These are phyloP conservation scores for Philhelius pedissequus DNA, from an alignment of 2,888 invertebrate species.

Conservation along the genomic window DNA sequence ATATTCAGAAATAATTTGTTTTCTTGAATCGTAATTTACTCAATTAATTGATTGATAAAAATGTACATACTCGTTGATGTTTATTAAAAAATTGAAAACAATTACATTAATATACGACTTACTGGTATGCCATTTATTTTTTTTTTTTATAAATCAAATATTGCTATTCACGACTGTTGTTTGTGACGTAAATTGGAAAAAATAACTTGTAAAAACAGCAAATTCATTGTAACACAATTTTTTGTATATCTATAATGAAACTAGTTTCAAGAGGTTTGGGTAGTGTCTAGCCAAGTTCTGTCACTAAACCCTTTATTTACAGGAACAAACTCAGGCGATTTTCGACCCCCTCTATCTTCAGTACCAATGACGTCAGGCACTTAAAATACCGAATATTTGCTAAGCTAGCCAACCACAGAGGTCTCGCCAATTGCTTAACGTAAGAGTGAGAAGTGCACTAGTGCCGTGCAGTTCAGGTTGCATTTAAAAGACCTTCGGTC, in stretches of 20 bases:
- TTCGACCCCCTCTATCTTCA: too few species aligned
- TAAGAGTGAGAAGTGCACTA: too few species aligned
- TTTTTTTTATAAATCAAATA: neutral
- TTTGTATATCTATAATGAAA: neutral
- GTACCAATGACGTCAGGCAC: too few species aligned
- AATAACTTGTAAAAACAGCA: neutral
- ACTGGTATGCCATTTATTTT: neutral
- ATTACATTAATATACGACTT: neutral
- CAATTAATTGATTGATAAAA: slow-evolving; percentile 6
- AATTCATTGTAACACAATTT: neutral
- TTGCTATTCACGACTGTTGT: neutral
- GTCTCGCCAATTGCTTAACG: too few species aligned
- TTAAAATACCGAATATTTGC: too few species aligned
- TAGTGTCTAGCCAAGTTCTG: too few species aligned
- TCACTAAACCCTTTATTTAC: too few species aligned
- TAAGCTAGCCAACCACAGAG: too few species aligned
- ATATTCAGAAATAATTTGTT: neutral
- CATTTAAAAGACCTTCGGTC: too few species aligned
- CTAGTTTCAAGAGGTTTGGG: neutral
- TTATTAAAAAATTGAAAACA: neutral
- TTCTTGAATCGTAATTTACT: neutral
- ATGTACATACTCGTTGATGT: too few species aligned
- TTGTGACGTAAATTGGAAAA: neutral
- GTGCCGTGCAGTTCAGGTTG: too few species aligned
- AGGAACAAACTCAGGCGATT: too few species aligned